Conservation (phyloP, 2,113 vertebrate species). For the Hippocampus barbouri region DNA sequence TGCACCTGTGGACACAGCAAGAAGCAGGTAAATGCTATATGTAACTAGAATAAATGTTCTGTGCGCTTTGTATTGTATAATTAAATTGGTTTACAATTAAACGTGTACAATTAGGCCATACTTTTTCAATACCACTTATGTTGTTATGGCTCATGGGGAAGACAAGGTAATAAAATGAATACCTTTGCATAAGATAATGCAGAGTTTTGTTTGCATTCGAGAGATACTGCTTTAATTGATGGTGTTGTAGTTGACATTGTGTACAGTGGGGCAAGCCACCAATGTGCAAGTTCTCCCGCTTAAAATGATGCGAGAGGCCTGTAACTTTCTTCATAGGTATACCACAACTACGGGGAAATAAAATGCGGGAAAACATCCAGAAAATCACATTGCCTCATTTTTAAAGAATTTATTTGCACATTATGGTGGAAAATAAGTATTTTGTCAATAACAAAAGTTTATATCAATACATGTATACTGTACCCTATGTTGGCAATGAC, state of each 20-base stretch:
- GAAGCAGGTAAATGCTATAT: slow-evolving; percentile 70
- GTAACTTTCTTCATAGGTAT: too few species aligned
- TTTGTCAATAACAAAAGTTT: too few species aligned
- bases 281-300: too few species aligned
- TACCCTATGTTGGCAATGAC: too few species aligned
- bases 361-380: too few species aligned
- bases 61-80: neutral
- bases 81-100: neutral
- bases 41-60: neutral
- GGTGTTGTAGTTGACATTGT: neutral
- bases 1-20: slow-evolving; percentile 82
- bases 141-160: neutral
- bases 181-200: neutral
- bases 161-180: neutral
- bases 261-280: too few species aligned
- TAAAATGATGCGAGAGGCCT: too few species aligned
- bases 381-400: too few species aligned
- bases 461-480: too few species aligned
- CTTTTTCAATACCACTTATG: neutral
- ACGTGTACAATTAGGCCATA: neutral
- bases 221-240: neutral
- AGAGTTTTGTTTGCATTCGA: neutral
- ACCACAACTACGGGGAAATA: too few species aligned
- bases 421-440: too few species aligned
- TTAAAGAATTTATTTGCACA: too few species aligned